Percentiles rank a stretch among this genome's conserved stretches.
Conservation (phyloP, 2,797 vertebrate genomes). For the Chaetodon trifasciatus region DNA sequence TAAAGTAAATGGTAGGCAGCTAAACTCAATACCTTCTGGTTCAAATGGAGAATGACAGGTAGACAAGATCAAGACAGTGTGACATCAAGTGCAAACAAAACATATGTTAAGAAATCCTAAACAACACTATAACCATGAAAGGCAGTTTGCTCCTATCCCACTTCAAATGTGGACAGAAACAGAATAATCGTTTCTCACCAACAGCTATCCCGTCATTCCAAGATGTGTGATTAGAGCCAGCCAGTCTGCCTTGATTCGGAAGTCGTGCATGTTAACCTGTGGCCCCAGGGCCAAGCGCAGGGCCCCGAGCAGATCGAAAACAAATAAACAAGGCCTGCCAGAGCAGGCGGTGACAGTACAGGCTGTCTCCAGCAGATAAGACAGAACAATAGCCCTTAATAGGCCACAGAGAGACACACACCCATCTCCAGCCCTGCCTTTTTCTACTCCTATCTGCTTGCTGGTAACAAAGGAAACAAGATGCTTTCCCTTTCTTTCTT, state of each 20-base stretch:
- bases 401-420: constrained; percentile 82
- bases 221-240: constrained; percentile 57
- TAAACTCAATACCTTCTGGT: background rate
- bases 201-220: constrained; percentile 30
- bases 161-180: constrained; percentile 37
- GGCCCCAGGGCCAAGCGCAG: constrained; percentile 64
- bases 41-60: constrained; percentile 14
- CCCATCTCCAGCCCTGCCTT: constrained; percentile 78
- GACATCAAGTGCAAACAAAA: constrained; percentile 12
- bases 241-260: constrained; percentile 62
- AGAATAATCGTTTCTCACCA: constrained; percentile 36
- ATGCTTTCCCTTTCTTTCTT: constrained; percentile 74
- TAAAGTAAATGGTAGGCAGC: background rate
- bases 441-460: constrained; percentile 76
- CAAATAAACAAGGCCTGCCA: constrained; percentile 75
- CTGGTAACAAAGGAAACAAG: constrained; percentile 82
- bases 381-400: constrained; percentile 89
- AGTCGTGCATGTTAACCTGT: constrained; percentile 78
- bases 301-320: constrained; percentile 65
- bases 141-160: constrained; percentile 1
- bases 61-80: no score
- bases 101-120: background rate
- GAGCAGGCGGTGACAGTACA: constrained; percentile 62
- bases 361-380: constrained; percentile 89
- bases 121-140: constrained; percentile 1